A percentile compares a stretch with the other conserved stretches of the same genome.
Evolutionary conservation across 2,888 invertebrate genomes (phyloP).

Genomic region (Pseudococcus jackbeardsleyi): DNA sequence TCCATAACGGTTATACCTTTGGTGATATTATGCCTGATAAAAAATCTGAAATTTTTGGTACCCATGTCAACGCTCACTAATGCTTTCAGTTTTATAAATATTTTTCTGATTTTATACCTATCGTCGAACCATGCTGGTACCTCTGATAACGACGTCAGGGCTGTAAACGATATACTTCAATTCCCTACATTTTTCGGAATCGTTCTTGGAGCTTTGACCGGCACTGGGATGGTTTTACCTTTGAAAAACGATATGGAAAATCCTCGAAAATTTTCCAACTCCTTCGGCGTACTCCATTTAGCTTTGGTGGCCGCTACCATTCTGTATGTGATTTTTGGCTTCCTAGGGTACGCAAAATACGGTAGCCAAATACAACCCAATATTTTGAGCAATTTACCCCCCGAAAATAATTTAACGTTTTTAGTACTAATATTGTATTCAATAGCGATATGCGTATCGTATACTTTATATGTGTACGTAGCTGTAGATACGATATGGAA

Average conservation of each 20-base stretch:
- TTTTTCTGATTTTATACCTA: neutral
- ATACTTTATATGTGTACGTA: constrained; percentile 28
- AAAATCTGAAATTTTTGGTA: constrained; percentile 29
- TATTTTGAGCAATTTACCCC: constrained; percentile 87
- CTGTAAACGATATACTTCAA: constrained; percentile 69
- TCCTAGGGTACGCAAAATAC: constrained; percentile 91
- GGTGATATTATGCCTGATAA: neutral
- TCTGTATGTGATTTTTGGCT: constrained; percentile 88
- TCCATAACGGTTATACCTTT: neutral
- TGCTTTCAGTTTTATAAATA: neutral
- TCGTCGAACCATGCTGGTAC: constrained; percentile 69
- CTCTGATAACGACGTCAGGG: constrained; percentile 73
- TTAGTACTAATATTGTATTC: neutral
- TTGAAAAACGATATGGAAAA: constrained; percentile 95
- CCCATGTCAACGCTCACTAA: constrained; percentile 28
- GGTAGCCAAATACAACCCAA: constrained; percentile 81
- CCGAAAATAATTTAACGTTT: neutral
- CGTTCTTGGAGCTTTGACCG: constrained; percentile 94
- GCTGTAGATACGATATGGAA: constrained; percentile 16
- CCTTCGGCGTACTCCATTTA: constrained; percentile 86
- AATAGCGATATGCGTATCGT: neutral
- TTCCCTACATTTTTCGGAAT: constrained; percentile 96
- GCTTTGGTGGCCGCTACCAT: constrained; percentile 84
- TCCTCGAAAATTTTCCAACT: constrained; percentile 83
- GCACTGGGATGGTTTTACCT: constrained; percentile 90